Percentiles rank a stretch among this genome's conserved stretches.
Evolutionary conservation across 2,797 vertebrate genomes (phyloP).

Genomic region (Schizopygopsis pylzovi): DNA sequence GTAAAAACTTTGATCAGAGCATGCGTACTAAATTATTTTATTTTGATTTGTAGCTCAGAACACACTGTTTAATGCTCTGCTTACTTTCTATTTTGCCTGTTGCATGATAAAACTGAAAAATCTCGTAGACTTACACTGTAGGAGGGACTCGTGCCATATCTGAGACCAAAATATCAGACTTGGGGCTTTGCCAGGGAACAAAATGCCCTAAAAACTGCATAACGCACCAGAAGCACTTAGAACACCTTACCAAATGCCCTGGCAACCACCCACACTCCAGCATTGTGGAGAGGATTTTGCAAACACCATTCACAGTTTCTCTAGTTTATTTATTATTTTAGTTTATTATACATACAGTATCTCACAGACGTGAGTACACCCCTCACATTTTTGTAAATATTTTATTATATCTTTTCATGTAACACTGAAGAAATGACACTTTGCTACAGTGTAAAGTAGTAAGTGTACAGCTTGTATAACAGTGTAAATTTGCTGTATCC

Average conservation of each 20-base stretch:
- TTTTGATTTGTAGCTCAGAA: too few species aligned
- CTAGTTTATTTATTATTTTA: too few species aligned
- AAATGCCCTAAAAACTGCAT: slow-evolving; percentile 1
- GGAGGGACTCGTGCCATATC: neutral
- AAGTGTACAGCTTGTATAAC: too few species aligned
- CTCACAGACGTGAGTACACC: too few species aligned
- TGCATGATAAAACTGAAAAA: neutral
- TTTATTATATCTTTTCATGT: too few species aligned
- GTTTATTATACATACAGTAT: neutral
- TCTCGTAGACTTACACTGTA: neutral
- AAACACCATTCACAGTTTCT: neutral
- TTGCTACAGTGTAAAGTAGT: too few species aligned
- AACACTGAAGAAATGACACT: too few species aligned
- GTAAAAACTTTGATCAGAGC: neutral
- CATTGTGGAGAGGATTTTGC: neutral
- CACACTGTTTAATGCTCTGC: neutral
- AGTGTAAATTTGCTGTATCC: too few species aligned
- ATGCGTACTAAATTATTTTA: too few species aligned
- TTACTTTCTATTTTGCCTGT: neutral
- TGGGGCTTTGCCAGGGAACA: slow-evolving; percentile 8
- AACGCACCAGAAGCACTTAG: neutral
- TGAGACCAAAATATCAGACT: slow-evolving; percentile 14
- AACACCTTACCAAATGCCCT: slow-evolving; percentile 9
- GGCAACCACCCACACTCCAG: neutral
- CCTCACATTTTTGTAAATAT: too few species aligned